A percentile compares a stretch with the other conserved stretches of the same genome.
phyloP scores from a whole-genome alignment of 2,113 vertebrate species.

The Vombatus ursinus region DNA sequence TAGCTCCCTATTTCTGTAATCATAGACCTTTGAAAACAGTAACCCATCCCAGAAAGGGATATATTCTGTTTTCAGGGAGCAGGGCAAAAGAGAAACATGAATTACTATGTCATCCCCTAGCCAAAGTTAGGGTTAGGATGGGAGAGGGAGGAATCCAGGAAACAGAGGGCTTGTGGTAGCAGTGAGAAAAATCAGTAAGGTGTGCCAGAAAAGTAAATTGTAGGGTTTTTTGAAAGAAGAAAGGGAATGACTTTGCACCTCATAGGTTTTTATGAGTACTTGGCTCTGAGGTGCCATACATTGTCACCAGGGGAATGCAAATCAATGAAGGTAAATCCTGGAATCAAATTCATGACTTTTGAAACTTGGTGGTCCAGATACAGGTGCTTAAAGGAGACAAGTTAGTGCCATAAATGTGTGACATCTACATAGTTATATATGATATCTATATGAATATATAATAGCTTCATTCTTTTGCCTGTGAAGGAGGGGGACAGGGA shows the following conservation, averaged over 20 bases:
- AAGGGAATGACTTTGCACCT: background rate
- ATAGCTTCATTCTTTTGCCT: background rate
- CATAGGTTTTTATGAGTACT: background rate
- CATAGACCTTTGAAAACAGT: background rate
- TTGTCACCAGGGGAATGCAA: background rate
- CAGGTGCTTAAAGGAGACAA: background rate
- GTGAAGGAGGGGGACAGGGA: background rate
- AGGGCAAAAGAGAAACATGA: background rate
- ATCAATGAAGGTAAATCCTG: background rate
- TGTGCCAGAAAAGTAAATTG: background rate
- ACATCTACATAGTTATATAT: background rate
- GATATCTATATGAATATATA: background rate
- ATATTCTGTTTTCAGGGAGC: background rate
- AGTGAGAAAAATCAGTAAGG: background rate
- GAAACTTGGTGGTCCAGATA: background rate
- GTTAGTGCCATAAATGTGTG: background rate
- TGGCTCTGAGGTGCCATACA: background rate
- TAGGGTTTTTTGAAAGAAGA: background rate
- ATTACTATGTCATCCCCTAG: background rate
- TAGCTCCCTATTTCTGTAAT: background rate
- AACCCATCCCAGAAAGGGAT: no score
- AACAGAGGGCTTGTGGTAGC: background rate
- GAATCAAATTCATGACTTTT: background rate
- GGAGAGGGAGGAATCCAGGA: background rate
- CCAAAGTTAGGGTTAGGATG: background rate